These are phyloP conservation scores for Lasiurus borealis DNA, from an alignment of 2,113 vertebrate genomes.

Conservation along the genomic window DNA sequence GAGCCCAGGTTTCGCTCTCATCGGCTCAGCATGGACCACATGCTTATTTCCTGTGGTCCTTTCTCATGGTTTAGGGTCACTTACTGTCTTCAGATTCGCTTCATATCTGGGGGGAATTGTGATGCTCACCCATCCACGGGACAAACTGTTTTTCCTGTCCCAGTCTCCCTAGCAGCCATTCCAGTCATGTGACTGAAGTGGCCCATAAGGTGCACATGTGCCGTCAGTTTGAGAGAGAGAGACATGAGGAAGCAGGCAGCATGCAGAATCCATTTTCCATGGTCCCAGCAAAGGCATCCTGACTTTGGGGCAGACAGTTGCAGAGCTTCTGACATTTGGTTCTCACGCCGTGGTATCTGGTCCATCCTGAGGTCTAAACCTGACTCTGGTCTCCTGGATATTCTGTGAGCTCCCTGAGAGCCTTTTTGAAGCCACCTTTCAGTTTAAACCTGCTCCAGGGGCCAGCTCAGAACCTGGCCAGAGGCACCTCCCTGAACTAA, in stretches of 20 bases:
- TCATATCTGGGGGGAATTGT: neutral
- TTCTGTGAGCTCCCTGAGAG: neutral
- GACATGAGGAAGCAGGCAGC: neutral
- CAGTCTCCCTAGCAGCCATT: neutral
- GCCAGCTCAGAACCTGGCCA: neutral
- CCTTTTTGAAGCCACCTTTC: neutral
- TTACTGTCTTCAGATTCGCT: neutral
- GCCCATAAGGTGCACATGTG: neutral
- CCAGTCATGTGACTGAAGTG: neutral
- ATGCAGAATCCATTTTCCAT: neutral
- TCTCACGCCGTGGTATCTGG: accelerated
- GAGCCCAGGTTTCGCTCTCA: neutral
- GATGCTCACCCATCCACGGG: neutral
- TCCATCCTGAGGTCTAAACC: neutral
- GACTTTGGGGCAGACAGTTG: neutral
- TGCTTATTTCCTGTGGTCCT: neutral
- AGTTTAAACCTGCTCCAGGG: neutral
- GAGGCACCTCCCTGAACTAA: neutral
- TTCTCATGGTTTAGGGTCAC: accelerated
- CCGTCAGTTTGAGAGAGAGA: neutral
- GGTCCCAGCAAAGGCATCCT: neutral
- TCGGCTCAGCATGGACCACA: accelerated
- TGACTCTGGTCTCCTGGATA: neutral
- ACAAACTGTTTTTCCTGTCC: neutral
- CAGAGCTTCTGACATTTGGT: neutral